phyloP scores from a whole-genome alignment of 1,140 invertebrate species.

The Apis dorsata region DNA sequence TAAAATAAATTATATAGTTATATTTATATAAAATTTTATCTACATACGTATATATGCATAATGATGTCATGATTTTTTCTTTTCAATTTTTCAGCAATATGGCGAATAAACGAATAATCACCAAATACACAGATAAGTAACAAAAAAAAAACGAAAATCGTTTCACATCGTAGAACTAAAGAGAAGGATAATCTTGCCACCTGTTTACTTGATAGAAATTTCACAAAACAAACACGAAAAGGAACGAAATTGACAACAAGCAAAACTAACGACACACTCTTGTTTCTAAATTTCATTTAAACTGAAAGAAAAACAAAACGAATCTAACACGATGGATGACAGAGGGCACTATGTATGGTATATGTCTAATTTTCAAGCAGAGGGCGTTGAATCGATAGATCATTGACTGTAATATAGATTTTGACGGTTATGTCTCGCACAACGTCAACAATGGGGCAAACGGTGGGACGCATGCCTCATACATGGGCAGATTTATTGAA shows the following conservation, averaged over 20 bases:
- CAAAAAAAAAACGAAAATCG: background rate
- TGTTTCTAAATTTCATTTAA: background rate
- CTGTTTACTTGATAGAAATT: background rate
- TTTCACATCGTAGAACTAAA: background rate
- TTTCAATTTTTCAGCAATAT: too few relatives aligned
- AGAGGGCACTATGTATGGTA: background rate
- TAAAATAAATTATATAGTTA: background rate
- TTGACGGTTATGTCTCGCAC: background rate
- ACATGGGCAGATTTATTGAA: conserved; percentile 56
- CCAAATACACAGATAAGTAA: background rate
- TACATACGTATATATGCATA: background rate
- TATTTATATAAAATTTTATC: background rate
- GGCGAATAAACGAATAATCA: background rate
- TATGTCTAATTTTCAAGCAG: conserved; percentile 21
- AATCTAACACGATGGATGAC: conserved; percentile 11
- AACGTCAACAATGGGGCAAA: conserved; percentile 64
- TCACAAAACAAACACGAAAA: background rate
- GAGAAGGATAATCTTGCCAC: background rate
- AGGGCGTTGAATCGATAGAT: background rate
- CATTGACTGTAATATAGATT: background rate
- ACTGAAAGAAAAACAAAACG: conserved; percentile 17
- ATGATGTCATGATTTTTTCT: background rate
- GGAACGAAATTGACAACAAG: background rate
- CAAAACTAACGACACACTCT: background rate
- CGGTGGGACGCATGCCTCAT: conserved; percentile 64